phyloP scores from a whole-genome alignment of 35 echinoderm and acorn worm species.

The Stichopus chloronotus region DNA sequence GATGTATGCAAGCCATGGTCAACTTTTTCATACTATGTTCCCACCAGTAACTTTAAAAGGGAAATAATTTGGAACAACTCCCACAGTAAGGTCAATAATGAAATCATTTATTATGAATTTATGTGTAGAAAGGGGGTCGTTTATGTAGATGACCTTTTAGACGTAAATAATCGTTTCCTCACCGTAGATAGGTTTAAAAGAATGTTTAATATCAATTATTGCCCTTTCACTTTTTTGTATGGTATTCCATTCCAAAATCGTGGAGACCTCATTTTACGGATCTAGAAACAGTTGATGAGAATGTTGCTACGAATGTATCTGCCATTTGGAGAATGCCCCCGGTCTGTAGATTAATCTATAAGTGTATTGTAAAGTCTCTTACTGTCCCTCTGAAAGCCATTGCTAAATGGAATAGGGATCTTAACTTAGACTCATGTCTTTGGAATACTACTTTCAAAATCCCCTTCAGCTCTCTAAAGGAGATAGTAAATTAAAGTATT shows the following conservation, averaged over 20 bases:
- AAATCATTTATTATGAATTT: no score
- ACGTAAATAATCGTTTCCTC: no score
- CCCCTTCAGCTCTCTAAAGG: not conserved
- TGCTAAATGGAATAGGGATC: not conserved
- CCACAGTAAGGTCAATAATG: not conserved
- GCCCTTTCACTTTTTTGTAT: not conserved
- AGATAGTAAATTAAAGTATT: not conserved
- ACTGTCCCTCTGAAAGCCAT: not conserved
- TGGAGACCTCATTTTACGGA: not conserved
- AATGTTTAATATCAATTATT: no score
- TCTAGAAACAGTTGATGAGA: not conserved
- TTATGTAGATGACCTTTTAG: no score
- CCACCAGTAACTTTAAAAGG: not conserved
- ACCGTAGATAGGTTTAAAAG: no score
- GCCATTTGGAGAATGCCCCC: not conserved
- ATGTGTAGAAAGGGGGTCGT: no score
- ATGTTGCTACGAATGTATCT: not conserved
- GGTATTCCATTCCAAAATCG: not conserved
- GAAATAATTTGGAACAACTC: not conserved
- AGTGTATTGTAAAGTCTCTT: constrained; percentile 1
- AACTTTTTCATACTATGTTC: not conserved
- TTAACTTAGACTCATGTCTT: not conserved
- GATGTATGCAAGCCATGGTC: not conserved
- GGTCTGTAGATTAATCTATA: not conserved
- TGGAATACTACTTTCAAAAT: constrained; percentile 9